Evolutionary conservation across 2,797 vertebrate species (phyloP).

Genomic region (Euphonia xanthogaster): DNA sequence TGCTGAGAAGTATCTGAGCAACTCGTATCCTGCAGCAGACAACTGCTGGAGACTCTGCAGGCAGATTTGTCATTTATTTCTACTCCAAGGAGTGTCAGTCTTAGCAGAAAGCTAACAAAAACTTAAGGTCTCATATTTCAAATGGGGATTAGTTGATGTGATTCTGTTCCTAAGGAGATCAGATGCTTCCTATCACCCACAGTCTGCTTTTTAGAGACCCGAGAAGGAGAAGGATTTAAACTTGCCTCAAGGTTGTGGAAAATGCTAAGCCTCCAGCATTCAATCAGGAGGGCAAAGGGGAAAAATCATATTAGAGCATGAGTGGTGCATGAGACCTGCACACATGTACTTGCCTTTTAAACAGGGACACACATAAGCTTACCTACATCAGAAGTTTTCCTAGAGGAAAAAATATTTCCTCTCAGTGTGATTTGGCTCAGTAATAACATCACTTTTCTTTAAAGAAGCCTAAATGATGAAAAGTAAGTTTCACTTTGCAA

Average conservation of each 20-base stretch:
- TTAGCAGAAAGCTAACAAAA: background rate
- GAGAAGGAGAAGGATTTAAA: background rate
- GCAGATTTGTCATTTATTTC: background rate
- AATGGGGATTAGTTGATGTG: rapidly evolving
- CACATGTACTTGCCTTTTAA: background rate
- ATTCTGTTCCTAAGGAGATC: background rate
- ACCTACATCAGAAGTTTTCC: background rate
- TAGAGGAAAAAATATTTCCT: background rate
- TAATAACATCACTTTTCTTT: background rate
- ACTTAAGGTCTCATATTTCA: background rate
- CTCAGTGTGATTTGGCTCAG: background rate
- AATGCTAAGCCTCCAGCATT: background rate
- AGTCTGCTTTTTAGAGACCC: background rate
- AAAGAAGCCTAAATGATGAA: background rate
- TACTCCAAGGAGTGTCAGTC: background rate
- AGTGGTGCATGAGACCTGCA: background rate
- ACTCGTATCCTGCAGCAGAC: background rate
- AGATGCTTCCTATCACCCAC: background rate
- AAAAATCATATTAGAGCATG: background rate
- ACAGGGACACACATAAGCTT: background rate
- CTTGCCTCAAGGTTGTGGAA: background rate
- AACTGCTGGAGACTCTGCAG: background rate
- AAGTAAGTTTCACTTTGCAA: background rate
- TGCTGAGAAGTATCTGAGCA: background rate
- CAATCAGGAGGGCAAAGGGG: background rate